Percentiles rank a stretch among this genome's conserved stretches.
Conservation (phyloP, 1,140 invertebrate genomes). For the Aleiodes sp. region DNA sequence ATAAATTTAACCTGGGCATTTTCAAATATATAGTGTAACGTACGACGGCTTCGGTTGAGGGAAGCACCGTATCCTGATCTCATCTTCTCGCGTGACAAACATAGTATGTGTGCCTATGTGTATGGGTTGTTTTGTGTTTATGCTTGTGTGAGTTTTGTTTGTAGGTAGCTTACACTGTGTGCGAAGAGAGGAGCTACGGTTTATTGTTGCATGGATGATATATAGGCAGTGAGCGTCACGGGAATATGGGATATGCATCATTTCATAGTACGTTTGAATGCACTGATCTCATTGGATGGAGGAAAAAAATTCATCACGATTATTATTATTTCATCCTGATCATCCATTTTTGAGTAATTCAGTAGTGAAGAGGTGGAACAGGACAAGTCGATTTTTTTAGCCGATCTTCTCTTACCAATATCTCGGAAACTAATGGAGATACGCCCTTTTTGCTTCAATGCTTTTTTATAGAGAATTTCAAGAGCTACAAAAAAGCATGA, state of each 20-base stretch:
- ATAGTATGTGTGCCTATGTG: too few species aligned
- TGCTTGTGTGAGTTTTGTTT: too few species aligned
- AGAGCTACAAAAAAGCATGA: too few species aligned
- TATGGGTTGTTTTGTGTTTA: too few species aligned
- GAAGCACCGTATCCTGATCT: constrained; percentile 13
- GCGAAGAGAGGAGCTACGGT: constrained; percentile 9
- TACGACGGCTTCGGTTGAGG: too few species aligned
- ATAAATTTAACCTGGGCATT: constrained; percentile 12
- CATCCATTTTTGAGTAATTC: too few species aligned
- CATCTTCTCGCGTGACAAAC: constrained; percentile 17
- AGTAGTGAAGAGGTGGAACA: neutral
- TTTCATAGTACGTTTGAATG: constrained; percentile 5
- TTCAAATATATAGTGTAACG: neutral
- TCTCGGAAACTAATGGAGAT: too few species aligned
- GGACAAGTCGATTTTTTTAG: neutral
- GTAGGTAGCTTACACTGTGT: too few species aligned
- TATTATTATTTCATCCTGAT: too few species aligned
- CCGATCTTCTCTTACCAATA: too few species aligned
- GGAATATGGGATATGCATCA: constrained; percentile 14
- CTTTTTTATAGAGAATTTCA: neutral
- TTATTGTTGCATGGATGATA: constrained; percentile 14
- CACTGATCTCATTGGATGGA: neutral
- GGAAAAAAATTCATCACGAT: neutral
- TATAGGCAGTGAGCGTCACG: neutral
- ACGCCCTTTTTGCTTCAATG: too few species aligned